Conservation (phyloP, 2,113 vertebrate species). For the Plecotus auritus region DNA sequence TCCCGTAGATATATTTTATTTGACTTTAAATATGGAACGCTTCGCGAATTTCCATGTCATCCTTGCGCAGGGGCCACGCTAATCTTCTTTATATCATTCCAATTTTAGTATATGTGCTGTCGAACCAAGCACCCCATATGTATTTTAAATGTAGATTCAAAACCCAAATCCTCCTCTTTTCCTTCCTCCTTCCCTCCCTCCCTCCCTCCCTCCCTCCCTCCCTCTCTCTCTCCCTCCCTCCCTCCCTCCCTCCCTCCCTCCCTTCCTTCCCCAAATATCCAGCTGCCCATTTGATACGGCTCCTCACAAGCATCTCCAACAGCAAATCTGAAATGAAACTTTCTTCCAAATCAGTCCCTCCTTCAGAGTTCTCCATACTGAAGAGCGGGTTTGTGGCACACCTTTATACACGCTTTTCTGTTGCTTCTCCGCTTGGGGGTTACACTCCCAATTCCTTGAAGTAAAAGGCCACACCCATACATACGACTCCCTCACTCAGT, state of each 20-base stretch:
- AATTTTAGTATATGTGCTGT: no score
- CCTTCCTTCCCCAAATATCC: neutral
- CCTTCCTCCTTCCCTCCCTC: neutral
- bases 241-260: neutral
- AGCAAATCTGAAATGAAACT: neutral
- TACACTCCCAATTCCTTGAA: neutral
- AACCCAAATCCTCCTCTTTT: neutral
- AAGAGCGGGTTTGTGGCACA: neutral
- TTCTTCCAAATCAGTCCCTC: neutral
- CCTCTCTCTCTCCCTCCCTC: neutral
- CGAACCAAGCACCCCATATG: neutral
- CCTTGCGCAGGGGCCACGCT: no score
- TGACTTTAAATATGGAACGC: no score
- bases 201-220: neutral
- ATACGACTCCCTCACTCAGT: neutral
- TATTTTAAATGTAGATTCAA: neutral
- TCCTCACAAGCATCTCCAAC: neutral
- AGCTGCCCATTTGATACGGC: neutral
- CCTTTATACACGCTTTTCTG: no score
- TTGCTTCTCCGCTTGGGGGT: neutral
- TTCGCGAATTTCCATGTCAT: no score
- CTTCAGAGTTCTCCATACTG: neutral
- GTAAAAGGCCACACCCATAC: neutral
- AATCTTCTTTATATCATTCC: no score
- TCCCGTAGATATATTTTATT: neutral